These are phyloP conservation scores for Phyllotreta striolata DNA, from an alignment of 2,888 invertebrate species.

Conservation along the genomic window DNA sequence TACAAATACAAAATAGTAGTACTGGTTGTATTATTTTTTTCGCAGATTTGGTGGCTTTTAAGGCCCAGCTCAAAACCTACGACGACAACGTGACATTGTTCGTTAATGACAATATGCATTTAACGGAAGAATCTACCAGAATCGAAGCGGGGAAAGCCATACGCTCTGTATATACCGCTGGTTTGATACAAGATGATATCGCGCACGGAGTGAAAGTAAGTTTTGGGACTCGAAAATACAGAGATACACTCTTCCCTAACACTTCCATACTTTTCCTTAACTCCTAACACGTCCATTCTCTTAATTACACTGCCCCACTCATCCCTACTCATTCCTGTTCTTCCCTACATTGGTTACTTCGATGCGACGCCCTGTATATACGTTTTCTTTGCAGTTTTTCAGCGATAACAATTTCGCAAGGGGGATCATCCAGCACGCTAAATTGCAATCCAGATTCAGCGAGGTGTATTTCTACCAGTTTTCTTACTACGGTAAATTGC, in stretches of 20 bases:
- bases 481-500: slow-evolving; percentile 40
- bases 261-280: no score
- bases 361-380: background rate
- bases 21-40: slow-evolving; percentile 1
- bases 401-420: slow-evolving; percentile 40
- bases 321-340: no score
- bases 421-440: slow-evolving; percentile 41
- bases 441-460: slow-evolving; percentile 40
- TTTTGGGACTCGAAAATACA: no score
- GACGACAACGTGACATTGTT: slow-evolving; percentile 36
- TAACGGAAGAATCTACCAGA: slow-evolving; percentile 31
- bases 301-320: no score
- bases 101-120: slow-evolving; percentile 43
- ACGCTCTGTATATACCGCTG: slow-evolving; percentile 37
- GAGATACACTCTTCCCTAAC: no score
- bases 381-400: slow-evolving; percentile 32
- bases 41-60: slow-evolving; percentile 19
- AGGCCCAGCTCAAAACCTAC: slow-evolving; percentile 23
- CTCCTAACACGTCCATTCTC: no score
- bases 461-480: slow-evolving; percentile 45
- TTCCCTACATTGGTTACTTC: background rate
- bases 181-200: slow-evolving; percentile 18
- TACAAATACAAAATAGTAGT: background rate
- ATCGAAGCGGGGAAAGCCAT: slow-evolving; percentile 38
- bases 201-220: slow-evolving; percentile 23